phyloP scores from a whole-genome alignment of 2,888 invertebrate genomes.

The Tachina lurida region DNA sequence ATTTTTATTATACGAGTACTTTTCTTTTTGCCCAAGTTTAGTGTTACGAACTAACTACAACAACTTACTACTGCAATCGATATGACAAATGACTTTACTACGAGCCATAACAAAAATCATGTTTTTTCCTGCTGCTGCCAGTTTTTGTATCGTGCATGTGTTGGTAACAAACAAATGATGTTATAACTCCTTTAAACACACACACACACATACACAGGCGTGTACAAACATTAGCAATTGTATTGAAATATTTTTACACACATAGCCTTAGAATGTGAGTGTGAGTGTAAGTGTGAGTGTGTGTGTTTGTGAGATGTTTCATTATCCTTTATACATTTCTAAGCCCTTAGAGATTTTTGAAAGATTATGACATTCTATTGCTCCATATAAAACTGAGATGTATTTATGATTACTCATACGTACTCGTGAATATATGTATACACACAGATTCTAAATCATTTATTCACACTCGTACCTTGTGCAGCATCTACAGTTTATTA shows the following conservation, averaged over 20 bases:
- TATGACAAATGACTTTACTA: constrained; percentile 72
- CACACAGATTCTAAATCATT: background rate
- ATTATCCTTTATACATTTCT: constrained; percentile 29
- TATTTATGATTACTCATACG: background rate
- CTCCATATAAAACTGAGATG: constrained; percentile 44
- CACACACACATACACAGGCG: background rate
- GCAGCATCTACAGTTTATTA: constrained; percentile 32
- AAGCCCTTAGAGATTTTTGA: constrained; percentile 56
- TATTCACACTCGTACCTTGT: constrained; percentile 38
- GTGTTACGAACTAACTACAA: constrained; percentile 50
- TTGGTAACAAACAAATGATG: constrained; percentile 35
- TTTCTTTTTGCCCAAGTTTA: constrained; percentile 34
- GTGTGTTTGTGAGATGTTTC: constrained; percentile 16
- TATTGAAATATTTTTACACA: constrained; percentile 23
- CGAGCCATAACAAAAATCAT: constrained; percentile 60
- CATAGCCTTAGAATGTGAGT: background rate
- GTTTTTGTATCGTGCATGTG: background rate
- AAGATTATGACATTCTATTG: constrained; percentile 54
- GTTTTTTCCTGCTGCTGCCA: constrained; percentile 32
- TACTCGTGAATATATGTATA: no score
- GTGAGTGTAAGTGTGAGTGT: background rate
- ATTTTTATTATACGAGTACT: background rate
- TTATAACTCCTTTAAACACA: constrained; percentile 40
- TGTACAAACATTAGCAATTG: constrained; percentile 8
- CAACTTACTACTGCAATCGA: constrained; percentile 68